Evolutionary conservation across 2,888 invertebrate genomes (phyloP), one percentile per base, ranked within the genome.

Genomic region (Oxytorus armatus): DNA sequence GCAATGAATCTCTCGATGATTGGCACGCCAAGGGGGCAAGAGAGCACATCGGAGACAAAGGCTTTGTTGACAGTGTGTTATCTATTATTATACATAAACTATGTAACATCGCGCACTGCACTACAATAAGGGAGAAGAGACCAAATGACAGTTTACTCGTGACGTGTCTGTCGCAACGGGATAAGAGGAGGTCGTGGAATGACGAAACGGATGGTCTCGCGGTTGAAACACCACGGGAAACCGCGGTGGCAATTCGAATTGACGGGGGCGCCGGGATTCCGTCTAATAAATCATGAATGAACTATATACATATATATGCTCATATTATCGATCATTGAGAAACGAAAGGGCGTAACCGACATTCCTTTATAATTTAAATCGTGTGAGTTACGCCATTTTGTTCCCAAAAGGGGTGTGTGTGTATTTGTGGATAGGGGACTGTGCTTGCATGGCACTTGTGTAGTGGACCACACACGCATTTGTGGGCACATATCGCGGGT

Each of bases 231-330:
- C 73, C 53, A 53, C 76, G 69, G 72, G 74, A 81, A 77, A 77
- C 79, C 82, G 77, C 49, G 72, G 57, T 75, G 65, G 82, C 78
- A 78, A 81, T 75, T 76, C 74, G 76, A 77, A 80, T 75, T 72
- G 77, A 80, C 74, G 72, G 61, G 72, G 49, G 77, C 73, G 75
- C 79, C 79, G 68, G 61, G 59, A 77, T 49, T 73, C 57, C 73
- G 83, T 79, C 84, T 81, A 83, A 85, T 86, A 85, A 86, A 86
- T 86, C 85, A 85, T 77, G 75, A 57, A 66, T 74, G 63, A 61
- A 75, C n/a, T n/a, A n/a, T n/a, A n/a, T n/a, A n/a, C 80, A 18
- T 23, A 21, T 70, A 61, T 61, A 73, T 7, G n/a, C 11, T 39
- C 42, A 33, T 33, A 33, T 47, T 23, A 11, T 16, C 14, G 29